phyloP scores from a whole-genome alignment of 2,113 vertebrate genomes.

The Nipponia nippon region DNA sequence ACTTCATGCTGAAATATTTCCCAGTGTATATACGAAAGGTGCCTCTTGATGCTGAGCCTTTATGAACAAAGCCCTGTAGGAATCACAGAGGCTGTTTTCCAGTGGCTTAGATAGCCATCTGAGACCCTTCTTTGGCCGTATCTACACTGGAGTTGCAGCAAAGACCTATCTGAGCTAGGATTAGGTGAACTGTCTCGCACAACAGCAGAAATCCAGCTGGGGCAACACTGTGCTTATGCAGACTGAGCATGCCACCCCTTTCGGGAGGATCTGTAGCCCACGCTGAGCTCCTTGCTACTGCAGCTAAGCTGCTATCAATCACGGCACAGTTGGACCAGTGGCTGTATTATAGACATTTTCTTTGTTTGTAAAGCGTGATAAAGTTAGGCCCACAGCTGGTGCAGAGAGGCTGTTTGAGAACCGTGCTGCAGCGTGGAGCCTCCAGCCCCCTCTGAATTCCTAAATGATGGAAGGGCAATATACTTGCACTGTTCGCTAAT shows the following conservation, averaged over 20 bases:
- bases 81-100: neutral
- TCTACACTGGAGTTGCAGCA: neutral
- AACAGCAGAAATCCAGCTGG: neutral
- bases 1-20: neutral
- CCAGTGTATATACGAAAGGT: neutral
- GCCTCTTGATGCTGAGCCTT: neutral
- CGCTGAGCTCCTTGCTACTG: neutral
- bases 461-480: slow-evolving; percentile 22
- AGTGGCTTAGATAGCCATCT: neutral
- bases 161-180: neutral
- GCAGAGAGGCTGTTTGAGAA: neutral
- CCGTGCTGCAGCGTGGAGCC: neutral
- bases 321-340: neutral
- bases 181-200: neutral
- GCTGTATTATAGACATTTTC: neutral
- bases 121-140: fast-evolving
- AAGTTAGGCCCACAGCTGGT: neutral
- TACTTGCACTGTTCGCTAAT: neutral
- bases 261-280: neutral
- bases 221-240: neutral
- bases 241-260: neutral
- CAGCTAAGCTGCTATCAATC: neutral
- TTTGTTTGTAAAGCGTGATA: neutral
- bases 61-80: neutral
- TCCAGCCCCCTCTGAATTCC: neutral